Conservation (phyloP, 2,113 vertebrate genomes). For the Bos indicus region DNA sequence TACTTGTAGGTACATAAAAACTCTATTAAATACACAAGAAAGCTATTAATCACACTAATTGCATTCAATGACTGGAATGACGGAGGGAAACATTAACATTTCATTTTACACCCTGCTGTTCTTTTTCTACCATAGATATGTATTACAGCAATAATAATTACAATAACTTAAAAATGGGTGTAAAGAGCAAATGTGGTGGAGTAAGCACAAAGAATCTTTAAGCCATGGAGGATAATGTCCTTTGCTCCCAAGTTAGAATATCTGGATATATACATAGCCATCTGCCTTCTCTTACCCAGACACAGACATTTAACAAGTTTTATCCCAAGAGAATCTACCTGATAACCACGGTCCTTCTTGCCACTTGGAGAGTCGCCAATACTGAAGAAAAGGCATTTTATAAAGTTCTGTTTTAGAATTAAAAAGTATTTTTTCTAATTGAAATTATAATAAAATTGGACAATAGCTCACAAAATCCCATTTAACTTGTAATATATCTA, state of each 20-base stretch:
- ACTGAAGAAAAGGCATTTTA: background rate
- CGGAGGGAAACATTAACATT: background rate
- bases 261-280: background rate
- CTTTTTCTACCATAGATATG: background rate
- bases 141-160: background rate
- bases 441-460: background rate
- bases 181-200: background rate
- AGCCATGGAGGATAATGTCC: background rate
- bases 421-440: background rate
- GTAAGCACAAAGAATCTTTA: background rate
- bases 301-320: background rate
- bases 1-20: background rate
- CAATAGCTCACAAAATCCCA: background rate
- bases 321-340: background rate
- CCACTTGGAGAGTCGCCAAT: background rate
- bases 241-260: background rate
- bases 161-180: background rate
- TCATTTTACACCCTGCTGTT: background rate
- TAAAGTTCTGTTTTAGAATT: background rate
- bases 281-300: background rate
- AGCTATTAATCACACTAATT: background rate
- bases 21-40: background rate
- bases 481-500: background rate
- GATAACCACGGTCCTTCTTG: background rate
- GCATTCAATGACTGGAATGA: background rate